phyloP scores from a whole-genome alignment of 2,113 vertebrate genomes.

The Saccopteryx leptura region DNA sequence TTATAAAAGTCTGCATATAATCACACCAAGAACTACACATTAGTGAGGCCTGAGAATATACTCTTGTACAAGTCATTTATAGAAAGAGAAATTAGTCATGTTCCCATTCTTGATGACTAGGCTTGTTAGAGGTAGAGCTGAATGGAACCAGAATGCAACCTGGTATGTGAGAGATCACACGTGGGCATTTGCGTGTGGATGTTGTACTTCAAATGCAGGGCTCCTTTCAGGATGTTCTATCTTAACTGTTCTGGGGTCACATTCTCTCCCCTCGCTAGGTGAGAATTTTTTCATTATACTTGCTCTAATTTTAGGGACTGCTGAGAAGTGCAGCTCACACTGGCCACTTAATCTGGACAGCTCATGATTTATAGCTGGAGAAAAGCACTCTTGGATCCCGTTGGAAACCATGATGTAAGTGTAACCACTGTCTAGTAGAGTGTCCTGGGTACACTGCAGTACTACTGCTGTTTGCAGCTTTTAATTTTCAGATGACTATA shows the following conservation, averaged over 20 bases:
- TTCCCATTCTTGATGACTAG: not conserved
- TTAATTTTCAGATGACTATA: slow-evolving; percentile 23
- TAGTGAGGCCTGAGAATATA: not conserved
- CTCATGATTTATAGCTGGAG: not conserved
- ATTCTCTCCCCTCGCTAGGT: not conserved
- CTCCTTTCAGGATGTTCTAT: not conserved
- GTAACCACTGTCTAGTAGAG: not conserved
- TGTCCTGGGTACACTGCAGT: not conserved
- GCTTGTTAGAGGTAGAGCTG: not conserved
- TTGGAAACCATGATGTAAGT: not conserved
- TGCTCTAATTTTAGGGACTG: not conserved
- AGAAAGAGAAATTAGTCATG: not conserved
- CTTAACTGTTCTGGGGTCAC: not conserved
- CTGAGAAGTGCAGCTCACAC: not conserved
- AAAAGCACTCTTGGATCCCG: not conserved
- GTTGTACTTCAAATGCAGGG: not conserved
- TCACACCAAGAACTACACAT: not conserved
- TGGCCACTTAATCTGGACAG: not conserved
- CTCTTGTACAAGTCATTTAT: not conserved
- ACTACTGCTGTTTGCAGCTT: not conserved
- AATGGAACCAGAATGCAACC: not conserved
- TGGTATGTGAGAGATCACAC: not conserved
- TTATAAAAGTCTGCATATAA: not conserved
- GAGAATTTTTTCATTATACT: slow-evolving; percentile 17
- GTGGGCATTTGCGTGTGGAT: not conserved